A percentile compares a stretch with the other conserved stretches of the same genome.
These are phyloP conservation scores for Microdon myrmicae DNA, from an alignment of 2,888 invertebrate genomes.

Conservation along the genomic window DNA sequence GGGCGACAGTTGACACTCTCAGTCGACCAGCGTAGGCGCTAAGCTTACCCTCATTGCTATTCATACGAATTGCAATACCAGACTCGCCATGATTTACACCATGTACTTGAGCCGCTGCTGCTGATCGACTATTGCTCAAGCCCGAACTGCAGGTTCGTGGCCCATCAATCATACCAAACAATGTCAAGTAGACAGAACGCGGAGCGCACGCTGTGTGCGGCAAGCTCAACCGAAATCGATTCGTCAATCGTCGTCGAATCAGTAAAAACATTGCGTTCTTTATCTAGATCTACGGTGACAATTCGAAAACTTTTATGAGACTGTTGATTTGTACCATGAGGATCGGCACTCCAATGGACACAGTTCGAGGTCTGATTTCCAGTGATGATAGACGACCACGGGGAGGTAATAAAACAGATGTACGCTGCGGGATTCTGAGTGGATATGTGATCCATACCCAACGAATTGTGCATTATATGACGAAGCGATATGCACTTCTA, in stretches of 20 bases:
- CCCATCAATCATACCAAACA: conserved; percentile 38
- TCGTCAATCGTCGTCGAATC: conserved; percentile 16
- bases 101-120: not conserved
- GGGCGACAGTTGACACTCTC: conserved; percentile 31
- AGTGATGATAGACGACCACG: conserved; percentile 45
- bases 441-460: conserved; percentile 23
- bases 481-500: conserved; percentile 23
- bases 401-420: conserved; percentile 50
- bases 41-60: conserved; percentile 28
- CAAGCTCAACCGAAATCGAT: conserved; percentile 11
- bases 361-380: conserved; percentile 33
- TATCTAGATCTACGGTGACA: conserved; percentile 23
- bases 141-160: conserved; percentile 21
- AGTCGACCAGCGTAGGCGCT: conserved; percentile 45
- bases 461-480: conserved; percentile 42
- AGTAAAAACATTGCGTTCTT: conserved; percentile 6
- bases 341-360: too few relatives aligned
- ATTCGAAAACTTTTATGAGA: conserved; percentile 34
- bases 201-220: too few relatives aligned
- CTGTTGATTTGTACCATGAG: conserved; percentile 36
- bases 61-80: conserved; percentile 38
- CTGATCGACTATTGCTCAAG: conserved; percentile 6
- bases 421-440: conserved; percentile 34
- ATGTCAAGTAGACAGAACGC: conserved; percentile 27
- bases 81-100: conserved; percentile 26